Evolutionary conservation across 2,888 invertebrate genomes (phyloP), one percentile per base, ranked within the genome.

Genomic region (Apamea epomidion): DNA sequence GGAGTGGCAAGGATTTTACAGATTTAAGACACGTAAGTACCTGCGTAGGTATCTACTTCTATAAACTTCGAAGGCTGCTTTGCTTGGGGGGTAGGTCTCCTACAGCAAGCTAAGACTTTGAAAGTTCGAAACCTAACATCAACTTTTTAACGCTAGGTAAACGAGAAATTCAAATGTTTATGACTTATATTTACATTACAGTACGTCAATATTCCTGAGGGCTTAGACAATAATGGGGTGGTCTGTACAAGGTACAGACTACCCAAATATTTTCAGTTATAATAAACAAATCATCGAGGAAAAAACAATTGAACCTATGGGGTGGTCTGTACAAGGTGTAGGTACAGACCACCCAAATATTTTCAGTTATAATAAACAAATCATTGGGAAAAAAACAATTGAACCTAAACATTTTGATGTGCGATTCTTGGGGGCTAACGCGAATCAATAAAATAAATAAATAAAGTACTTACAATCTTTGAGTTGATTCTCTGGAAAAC

Each of bases 401-500:
- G 3, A 32, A 58, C 10, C 7, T 76, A 5, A 14, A 64, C 21
- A 18, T 21, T 45, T 45, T 25, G 32, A 32, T 73, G 21, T 16
- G 29, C 12, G 32, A 5, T 5, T 14, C 16, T 5, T 18, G 18
- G 48, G 14, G 6, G 21, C 32, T 5, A 21, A 65, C 21, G 25
- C 12, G 12, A 25, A 12, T 37, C 18, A 32, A 14, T 32, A 37
- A 60, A 45, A 32, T 68, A 69, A 37, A 29, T 54, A 60, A 65
- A 60, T 29, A n/a, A 69, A 62, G 16, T 69, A 93, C 94, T 94
- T 90, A 94, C 95, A 95, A 78, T 94, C 90, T 80, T 86, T 90
- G 29, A 95, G 81, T 64, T 94, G 90, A 32, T 91, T 16, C 65
- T 90, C 82, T 6, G 94, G 92, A 84, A 95, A 93, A 1, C 94